Evolutionary conservation across 2,113 vertebrate genomes (phyloP), one percentile per base, ranked within the genome.

Genomic region (Panurus biarmicus): DNA sequence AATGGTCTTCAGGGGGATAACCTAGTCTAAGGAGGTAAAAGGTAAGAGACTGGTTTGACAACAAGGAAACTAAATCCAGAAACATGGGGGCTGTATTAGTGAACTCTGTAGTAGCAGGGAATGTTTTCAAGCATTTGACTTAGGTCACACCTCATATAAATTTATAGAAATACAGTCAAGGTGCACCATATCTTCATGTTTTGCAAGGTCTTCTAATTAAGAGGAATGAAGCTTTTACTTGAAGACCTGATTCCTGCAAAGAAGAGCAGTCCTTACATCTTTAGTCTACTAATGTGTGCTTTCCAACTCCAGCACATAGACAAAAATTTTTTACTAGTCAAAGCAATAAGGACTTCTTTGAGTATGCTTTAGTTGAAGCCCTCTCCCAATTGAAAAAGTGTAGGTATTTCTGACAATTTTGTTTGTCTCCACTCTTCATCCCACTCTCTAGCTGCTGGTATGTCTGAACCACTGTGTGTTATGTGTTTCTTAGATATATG

Each of bases 21-120:
- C 10, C 70, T 54, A 74, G 7, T 31, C 19, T 62, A 48, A 94
- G 14, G 29, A 77, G 6, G 56, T 10, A 40, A 31, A 77, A 78
- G 19, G 24, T 45, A 77, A 58, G 5, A 61, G 33, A 56, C 20
- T 42, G 45, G 24, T 70, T 7, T 79, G 54, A 80, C 36, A 85
- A 61, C 19, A 92, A 33, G 18, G 20, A 88, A 76, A 85, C 14
- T 11, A 83, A 90, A 90, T 42, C 23, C 33, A 38, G 23, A 75
- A 53, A 31, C 8, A 44, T 0, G 0, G 20, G 21, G 21, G 13
- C 35, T 54, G 7, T 31, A 69, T 60, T 9, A 76, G 22, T 53
- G n/a, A 80, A 69, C 10, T 53, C 19, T 20, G 16, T 23, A 65
- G 20, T 14, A 38, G 16, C 40, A 70, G 35, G 16, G 22, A 48